phyloP scores from a whole-genome alignment of 2,888 invertebrate genomes.

The Dinocampus coccinellae region DNA sequence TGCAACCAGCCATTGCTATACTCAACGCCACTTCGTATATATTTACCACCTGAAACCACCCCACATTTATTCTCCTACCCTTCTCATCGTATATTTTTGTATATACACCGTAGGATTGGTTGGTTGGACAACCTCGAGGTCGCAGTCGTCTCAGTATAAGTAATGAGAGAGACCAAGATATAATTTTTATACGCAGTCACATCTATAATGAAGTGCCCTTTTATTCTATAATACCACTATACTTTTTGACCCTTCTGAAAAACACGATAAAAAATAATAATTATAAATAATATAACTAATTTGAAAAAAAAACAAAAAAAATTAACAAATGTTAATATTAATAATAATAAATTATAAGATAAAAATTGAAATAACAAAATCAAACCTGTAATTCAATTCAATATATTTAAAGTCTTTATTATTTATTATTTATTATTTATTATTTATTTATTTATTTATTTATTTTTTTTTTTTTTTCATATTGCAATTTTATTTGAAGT shows the following conservation, averaged over 20 bases:
- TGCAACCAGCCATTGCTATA: constrained; percentile 30
- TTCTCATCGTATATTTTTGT: neutral
- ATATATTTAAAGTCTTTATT: no score
- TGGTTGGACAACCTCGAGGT: neutral
- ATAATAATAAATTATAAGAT: no score
- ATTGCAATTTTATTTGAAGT: neutral
- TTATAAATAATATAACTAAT: no score
- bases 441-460: no score
- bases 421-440: no score
- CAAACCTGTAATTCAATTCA: no score
- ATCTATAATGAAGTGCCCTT: neutral
- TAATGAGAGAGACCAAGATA: neutral
- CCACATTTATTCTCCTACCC: neutral
- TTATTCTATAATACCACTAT: neutral
- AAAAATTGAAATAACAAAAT: no score
- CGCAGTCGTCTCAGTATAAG: neutral
- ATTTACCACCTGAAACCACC: neutral
- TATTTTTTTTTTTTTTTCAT: neutral
- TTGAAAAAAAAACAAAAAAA: no score
- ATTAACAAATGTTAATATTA: no score
- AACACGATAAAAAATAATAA: no score
- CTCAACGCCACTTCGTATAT: constrained; percentile 19
- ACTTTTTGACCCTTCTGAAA: neutral
- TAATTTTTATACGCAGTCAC: neutral
- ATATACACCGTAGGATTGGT: neutral